Base-by-base conservation (phyloP, 2,888 invertebrate genomes). In the Antheraea assamensis region DNA sequence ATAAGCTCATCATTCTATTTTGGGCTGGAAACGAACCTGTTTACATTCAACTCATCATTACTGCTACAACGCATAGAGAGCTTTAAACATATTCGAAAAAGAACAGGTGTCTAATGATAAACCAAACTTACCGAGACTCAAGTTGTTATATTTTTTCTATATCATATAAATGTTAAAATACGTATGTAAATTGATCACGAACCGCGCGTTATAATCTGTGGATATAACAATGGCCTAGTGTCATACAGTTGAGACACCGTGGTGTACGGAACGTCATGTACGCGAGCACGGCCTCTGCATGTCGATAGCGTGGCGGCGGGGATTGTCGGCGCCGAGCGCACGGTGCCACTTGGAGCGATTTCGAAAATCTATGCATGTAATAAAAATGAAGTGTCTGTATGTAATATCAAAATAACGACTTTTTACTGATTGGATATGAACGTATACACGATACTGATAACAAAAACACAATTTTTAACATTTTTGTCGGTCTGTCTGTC, bases 221-320 rank as follows among this genome's bases (percentile, higher is more conserved):
- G 68, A 64, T 64, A 58, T 73, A 73, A 77, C 76, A 77, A 78
- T 76, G 70, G 76, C 75, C 72, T 68, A 77, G 75, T 77, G 77
- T 72, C 73, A 74, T 71, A 78, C 78, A 76, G 76, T 77, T 73
- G 74, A 42, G 42, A n/a, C 70, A 72, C 68, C 74, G 77, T 74
- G 74, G 78, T 79, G 75, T 78, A 74, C 74, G 72, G 80, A 80
- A 80, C 79, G 80, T 78, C 81, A 79, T 81, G 77, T 78, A 73
- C 64, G 30, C 70, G 71, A 75, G 74, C 80, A 83, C 83, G 75
- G 75, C 73, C 73, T 72, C 73, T 78, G 89, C 82, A 88, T 88
- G 81, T 79, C 78, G 85, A 88, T 81, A 76, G 78, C 71, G n/a
- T 70, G n/a, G 71, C 74, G 83, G 79, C 82, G 83, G 81, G 86